phyloP scores from a whole-genome alignment of 2,797 vertebrate species.

The Nyctalus aviator region DNA sequence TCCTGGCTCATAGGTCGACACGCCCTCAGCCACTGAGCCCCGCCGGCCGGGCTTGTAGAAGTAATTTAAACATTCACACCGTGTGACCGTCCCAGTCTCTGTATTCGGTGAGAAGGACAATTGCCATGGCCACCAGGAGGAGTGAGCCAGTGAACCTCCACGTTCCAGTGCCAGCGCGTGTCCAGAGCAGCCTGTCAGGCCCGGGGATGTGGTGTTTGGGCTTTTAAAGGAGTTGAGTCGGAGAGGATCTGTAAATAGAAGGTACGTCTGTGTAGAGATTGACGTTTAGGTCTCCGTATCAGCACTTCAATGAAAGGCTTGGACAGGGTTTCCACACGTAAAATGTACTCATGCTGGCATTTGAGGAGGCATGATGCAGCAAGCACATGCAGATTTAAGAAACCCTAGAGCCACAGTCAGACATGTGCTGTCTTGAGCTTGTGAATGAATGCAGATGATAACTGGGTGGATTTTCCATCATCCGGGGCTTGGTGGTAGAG shows the following conservation, averaged over 20 bases:
- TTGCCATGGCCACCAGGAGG: not conserved
- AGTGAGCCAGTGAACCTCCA: not conserved
- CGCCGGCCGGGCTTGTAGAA: not conserved
- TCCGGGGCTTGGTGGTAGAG: not conserved
- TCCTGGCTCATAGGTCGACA: too few relatives aligned
- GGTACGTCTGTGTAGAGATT: not conserved
- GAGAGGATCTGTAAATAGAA: not conserved
- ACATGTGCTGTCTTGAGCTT: not conserved
- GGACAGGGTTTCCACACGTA: not conserved
- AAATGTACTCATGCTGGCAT: not conserved
- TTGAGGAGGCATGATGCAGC: not conserved
- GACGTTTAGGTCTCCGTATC: not conserved
- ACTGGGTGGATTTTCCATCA: not conserved
- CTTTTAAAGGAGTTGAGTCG: not conserved
- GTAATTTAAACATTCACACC: not conserved
- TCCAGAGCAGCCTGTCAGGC: not conserved
- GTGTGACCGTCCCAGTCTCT: not conserved
- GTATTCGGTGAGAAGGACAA: not conserved
- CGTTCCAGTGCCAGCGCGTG: not conserved
- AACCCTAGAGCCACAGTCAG: not conserved
- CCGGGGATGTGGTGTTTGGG: not conserved
- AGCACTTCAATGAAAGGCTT: not conserved
- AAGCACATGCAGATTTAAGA: not conserved
- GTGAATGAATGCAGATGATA: slow-evolving; percentile 14
- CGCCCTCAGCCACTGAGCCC: too few relatives aligned